These are phyloP conservation scores for Sipha flava DNA, from an alignment of 1,140 invertebrate genomes.

Conservation along the genomic window DNA sequence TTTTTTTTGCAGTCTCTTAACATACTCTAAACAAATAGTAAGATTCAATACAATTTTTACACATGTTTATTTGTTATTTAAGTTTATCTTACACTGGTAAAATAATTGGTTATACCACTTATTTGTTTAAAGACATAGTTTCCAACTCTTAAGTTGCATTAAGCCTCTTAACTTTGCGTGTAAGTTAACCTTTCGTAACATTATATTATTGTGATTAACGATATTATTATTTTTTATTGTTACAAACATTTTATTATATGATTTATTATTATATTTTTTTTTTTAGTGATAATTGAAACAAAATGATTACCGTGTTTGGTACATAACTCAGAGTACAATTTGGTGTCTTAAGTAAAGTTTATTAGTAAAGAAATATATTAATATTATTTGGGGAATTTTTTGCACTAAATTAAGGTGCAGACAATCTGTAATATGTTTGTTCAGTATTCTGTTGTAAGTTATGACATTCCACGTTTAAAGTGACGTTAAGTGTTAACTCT, in stretches of 20 bases:
- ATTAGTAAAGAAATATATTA: conserved; percentile 9
- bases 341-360: conserved; percentile 31
- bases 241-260: conserved; percentile 23
- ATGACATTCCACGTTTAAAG: conserved; percentile 20
- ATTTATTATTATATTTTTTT: background rate
- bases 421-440: conserved; percentile 27
- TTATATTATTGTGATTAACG: background rate
- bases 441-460: conserved; percentile 28
- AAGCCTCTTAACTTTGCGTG: background rate
- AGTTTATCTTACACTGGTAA: background rate
- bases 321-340: conserved; percentile 32
- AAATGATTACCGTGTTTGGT: conserved; percentile 25
- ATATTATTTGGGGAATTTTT: conserved; percentile 29
- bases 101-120: background rate
- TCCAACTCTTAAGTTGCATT: background rate
- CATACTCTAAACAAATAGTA: background rate
- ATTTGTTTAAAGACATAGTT: background rate
- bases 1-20: background rate
- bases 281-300: conserved; percentile 27
- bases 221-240: conserved; percentile 9
- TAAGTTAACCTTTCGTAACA: background rate
- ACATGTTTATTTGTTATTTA: background rate
- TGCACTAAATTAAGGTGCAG: conserved; percentile 17
- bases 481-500: background rate
- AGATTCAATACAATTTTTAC: background rate